These are phyloP conservation scores for Nemurella pictetii DNA, from an alignment of 2,888 invertebrate species.

Conservation along the genomic window DNA sequence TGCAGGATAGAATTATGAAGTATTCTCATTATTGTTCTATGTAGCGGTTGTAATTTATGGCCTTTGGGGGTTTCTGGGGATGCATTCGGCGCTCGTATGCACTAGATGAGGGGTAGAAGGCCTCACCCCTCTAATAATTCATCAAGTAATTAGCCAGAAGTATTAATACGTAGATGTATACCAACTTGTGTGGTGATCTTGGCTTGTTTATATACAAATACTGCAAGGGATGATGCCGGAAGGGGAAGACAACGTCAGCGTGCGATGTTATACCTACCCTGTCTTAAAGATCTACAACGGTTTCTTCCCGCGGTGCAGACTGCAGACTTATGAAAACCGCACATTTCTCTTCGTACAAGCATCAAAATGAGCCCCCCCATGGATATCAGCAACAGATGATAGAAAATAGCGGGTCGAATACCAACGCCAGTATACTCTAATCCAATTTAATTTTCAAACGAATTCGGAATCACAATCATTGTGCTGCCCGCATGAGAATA, in stretches of 20 bases:
- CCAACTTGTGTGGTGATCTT: background rate
- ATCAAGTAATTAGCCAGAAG: conserved; percentile 13
- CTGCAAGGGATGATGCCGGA: background rate
- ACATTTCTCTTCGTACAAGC: too few relatives aligned
- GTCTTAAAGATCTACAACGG: background rate
- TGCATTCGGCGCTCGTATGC: background rate
- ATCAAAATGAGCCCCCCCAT: too few relatives aligned
- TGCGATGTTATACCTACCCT: background rate
- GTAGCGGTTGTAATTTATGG: conserved; percentile 11
- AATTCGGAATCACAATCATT: background rate
- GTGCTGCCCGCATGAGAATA: background rate
- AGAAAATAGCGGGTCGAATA: too few relatives aligned
- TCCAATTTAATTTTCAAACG: background rate
- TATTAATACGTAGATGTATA: background rate
- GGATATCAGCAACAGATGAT: background rate
- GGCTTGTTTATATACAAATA: background rate
- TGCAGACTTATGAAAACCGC: background rate
- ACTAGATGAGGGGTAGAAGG: background rate
- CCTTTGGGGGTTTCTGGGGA: background rate
- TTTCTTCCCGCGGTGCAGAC: too few relatives aligned
- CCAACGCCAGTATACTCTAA: background rate
- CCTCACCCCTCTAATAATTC: conserved; percentile 9
- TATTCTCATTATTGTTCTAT: background rate
- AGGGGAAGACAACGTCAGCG: background rate
- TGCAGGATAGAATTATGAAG: conserved; percentile 13